Evolutionary conservation across 2,797 vertebrate species (phyloP), one percentile per base, ranked within the genome.

Genomic region (Peromyscus eremicus): DNA sequence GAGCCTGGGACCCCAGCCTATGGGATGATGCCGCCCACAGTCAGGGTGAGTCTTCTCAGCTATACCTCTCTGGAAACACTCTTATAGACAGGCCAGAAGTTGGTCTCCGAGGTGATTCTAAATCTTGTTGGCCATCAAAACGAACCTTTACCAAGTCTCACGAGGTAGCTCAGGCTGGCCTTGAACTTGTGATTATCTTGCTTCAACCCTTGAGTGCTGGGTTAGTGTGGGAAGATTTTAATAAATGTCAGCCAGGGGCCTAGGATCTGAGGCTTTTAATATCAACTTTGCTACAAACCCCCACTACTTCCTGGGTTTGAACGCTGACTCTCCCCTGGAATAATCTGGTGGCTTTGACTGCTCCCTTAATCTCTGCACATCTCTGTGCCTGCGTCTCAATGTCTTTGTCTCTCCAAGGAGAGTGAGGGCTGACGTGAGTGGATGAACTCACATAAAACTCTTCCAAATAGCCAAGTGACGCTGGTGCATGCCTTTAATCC

Each of bases 261-360:
- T 95, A 21, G 37, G 76, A 46, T 68, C 71, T 70, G 73, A 92
- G 89, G 34, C 34, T n/a, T 89, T 93, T 57, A 85, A n/a, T 88
- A 37, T 88, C 60, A 89, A 85, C 62, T 80, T 80, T 57, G 66
- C 12, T 73, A 82, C 62, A n/a, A 57, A 29, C 0, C 52, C 75
- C 12, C 14, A 29, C 19, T 49, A 49, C 84, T 68, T 80, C 19
- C 55, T 52, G 62, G 60, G 13, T 62, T 89, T 87, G 94, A 92
- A 64, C 52, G 5, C 43, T 17, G 37, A 46, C 60, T 57, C 86
- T 77, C 27, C 21, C 7, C 14, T 37, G 7, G 40, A 27, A 77
- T 23, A 92, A 40, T 52, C 73, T 13, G 32, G 23, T 10, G 16
- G 79, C 6, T 32, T 64, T 75, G 62, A 84, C 29, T 9, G 60